Base-by-base conservation (phyloP, 2,888 invertebrate genomes). In the Hypselothyrea guttata region DNA sequence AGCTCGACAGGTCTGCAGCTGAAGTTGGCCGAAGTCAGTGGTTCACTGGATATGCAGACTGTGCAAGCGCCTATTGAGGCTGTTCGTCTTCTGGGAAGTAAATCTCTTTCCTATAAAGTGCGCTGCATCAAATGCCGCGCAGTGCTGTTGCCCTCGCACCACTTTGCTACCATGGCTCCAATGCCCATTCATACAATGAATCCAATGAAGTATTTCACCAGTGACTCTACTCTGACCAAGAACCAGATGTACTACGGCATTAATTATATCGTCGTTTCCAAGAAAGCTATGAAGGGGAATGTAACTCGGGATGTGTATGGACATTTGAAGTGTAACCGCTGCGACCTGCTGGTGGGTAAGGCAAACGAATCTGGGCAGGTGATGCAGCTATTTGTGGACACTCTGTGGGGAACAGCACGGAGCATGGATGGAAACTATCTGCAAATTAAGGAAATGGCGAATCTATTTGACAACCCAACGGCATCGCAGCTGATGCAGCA, bases 401-500 rank as follows among this genome's bases (percentile, higher is more conserved):
- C 71, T 0, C n/a, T 74, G 9, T 56, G 56, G 27, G 22, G 66
- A 13, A 9, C 31, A 4, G 22, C 30, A 5, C 4, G 0, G 0
- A 11, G 7, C 0, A 27, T 12, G 2, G 8, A 18, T 8, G 28
- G 15, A 0, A 0, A 35, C 2, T n/a, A 7, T 5, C 27, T 16
- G 12, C 31, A 45, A 0, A 52, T 28, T 15, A 45, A 11, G 0
- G 38, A 22, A 0, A 1, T 54, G 15, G 30, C 54, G 13, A 38
- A 57, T 1, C 28, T 70, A 0, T 67, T 74, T 9, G 35, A 48
- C 16, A 52, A 34, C 7, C 11, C 74, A n/a, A 51, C 75, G 0
- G 40, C 42, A 5, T 28, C 75, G 1, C 77, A 74, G n/a, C 9
- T 77, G 0, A 60, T 74, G 74, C 33, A 74, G n/a, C 74, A 74